These are phyloP conservation scores for Aplodontia rufa DNA, from an alignment of 2,113 vertebrate genomes.

Conservation along the genomic window DNA sequence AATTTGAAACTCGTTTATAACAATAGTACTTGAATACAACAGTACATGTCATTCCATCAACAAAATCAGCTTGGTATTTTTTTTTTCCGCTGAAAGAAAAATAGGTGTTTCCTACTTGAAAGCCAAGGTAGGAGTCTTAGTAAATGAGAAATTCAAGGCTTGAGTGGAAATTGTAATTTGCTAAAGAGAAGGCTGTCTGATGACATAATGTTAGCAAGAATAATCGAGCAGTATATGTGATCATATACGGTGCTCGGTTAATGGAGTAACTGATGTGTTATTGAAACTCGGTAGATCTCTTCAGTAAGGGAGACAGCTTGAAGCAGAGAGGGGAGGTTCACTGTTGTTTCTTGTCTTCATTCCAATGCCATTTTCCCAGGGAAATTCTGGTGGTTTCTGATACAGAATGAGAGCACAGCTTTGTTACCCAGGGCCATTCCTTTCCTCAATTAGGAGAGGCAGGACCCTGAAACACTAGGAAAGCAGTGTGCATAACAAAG, in stretches of 20 bases:
- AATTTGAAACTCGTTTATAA: constrained; percentile 58
- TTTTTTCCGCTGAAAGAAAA: not conserved
- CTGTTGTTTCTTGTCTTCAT: not conserved
- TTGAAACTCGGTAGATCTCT: not conserved
- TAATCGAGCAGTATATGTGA: not conserved
- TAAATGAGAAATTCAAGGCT: not conserved
- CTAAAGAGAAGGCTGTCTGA: not conserved
- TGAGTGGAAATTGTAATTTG: not conserved
- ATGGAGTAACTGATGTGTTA: not conserved
- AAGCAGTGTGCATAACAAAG: not conserved
- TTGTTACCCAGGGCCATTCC: not conserved
- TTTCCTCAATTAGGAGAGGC: not conserved
- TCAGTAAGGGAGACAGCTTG: not conserved
- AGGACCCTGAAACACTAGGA: not conserved
- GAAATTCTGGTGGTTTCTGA: not conserved
- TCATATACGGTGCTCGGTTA: not conserved
- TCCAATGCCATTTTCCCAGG: not conserved
- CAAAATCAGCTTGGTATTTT: constrained; percentile 6
- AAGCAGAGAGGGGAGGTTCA: not conserved
- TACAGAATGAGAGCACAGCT: not conserved
- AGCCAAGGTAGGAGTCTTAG: not conserved
- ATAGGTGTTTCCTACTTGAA: not conserved
- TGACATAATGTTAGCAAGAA: not conserved
- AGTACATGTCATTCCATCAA: not conserved
- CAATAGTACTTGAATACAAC: not conserved